Evolutionary conservation across 2,888 invertebrate species (phyloP), one percentile per base, ranked within the genome.

Genomic region (Tetropium fuscum): DNA sequence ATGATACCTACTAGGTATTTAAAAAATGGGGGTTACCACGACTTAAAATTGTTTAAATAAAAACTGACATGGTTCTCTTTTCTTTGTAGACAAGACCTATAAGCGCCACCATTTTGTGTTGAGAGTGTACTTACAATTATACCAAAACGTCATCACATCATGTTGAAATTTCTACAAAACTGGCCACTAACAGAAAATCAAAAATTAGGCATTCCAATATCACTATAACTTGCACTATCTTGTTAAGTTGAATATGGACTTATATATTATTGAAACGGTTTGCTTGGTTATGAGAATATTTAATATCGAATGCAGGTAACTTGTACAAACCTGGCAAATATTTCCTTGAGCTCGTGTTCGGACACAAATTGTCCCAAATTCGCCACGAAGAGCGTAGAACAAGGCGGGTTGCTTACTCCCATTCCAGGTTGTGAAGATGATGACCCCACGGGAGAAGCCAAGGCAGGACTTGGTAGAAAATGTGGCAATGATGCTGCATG

Each of bases 301-400:
- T 20, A 34, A 15, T 41, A 41, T 20, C 20, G 15, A 20, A 34
- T 43, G 43, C 34, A 22, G n/a, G 22, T 16, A 5, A 13, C 15
- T 7, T 5, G 38, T 36, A 64, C 64, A 44, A 84, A 97, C 97
- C 96, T 97, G 89, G 93, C 93, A 86, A 98, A 97, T 81, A 98
- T 93, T 84, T 97, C 97, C 87, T 97, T 97, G 74, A 98, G 90
- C 84, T 98, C 98, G 81, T 98, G 97, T 84, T 98, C 98, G 72
- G 95, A 96, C 78, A 97, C 97, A 83, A 95, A 96, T 84, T 95
- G 95, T 73, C 98, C 97, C 80, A 98, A 88, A 85, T 98, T 98
- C 79, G 98, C 98, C 80, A 98, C 97, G 86, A 98, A 98, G 72
- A 98, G 90, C 72, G 98, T 98, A 76, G 96, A 96, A 87, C 97